Evolutionary conservation across 2,113 vertebrate genomes (phyloP).

Genomic region (Bostrychus sinensis): DNA sequence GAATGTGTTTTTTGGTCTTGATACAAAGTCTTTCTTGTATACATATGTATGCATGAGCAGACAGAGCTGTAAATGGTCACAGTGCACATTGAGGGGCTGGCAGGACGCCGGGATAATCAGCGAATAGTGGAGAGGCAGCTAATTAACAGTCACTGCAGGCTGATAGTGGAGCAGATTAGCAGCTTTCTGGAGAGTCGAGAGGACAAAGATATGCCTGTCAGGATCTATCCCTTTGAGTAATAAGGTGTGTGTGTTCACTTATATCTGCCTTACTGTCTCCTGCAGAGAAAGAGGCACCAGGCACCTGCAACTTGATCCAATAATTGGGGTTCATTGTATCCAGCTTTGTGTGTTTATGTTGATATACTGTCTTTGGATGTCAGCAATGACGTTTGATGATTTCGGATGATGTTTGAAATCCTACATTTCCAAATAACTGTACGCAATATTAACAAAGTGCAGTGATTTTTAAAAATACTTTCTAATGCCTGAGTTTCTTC

Average conservation of each 20-base stretch:
- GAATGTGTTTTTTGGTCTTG: neutral
- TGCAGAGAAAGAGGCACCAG: neutral
- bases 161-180: constrained; percentile 65
- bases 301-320: neutral
- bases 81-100: constrained; percentile 20
- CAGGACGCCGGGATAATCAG: constrained; percentile 57
- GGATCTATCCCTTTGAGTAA: constrained; percentile 65
- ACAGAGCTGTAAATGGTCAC: constrained; percentile 10
- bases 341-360: too few relatives aligned
- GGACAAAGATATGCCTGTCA: constrained; percentile 68
- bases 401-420: too few relatives aligned
- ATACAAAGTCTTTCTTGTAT: neutral
- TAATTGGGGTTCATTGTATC: neutral
- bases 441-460: too few relatives aligned
- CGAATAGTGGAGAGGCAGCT: constrained; percentile 48
- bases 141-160: constrained; percentile 63
- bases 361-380: too few relatives aligned
- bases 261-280: neutral
- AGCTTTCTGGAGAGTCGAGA: constrained; percentile 62
- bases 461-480: too few relatives aligned
- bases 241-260: constrained; percentile 37
- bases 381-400: too few relatives aligned
- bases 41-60: neutral
- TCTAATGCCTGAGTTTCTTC: too few relatives aligned
- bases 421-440: too few relatives aligned